Base-by-base conservation (phyloP, 2,888 invertebrate genomes). In the Dryococelus australis region DNA sequence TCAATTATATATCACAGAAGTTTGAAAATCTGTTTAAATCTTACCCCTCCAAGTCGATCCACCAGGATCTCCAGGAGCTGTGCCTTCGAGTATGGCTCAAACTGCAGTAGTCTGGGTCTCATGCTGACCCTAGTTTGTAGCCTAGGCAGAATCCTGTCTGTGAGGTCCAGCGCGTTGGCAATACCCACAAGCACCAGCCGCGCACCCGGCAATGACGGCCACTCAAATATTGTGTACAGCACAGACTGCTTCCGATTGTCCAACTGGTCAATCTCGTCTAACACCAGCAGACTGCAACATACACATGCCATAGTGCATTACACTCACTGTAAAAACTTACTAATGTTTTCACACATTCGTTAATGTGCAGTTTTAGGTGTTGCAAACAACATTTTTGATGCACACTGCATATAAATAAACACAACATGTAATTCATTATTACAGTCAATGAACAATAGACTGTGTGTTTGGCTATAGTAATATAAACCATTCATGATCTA, bases 201-300 rank as follows among this genome's bases (percentile, higher is more conserved):
- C 0, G 97, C 96, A 35, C 94, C 92, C 0, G 93, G 91, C 87
- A 95, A 92, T 0, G 97, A 94, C 0, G 99, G 97, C 98, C 98
- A 99, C 91, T 98, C 98, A 92, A 99, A 99, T 90, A 99, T 95
- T 0, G 97, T 96, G 92, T 99, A 99, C 10, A 99, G 93, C 4
- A 99, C 96, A 0, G 97, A 95, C 91, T 98, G 98, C 53, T 95
- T 94, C 90, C 95, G 96, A 89, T 96, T 96, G 90, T 97, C 96
- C 79, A 99, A 92, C 92, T 99, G 98, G 92, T 99, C 99, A 88
- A 99, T 97, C 93, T 99, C 99, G 92, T 99, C 99, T 88, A 99
- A 92, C 20, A 99, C 96, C 89, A 99, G 92, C 28, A 99, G 93
- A 87, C 96, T 96, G 92, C 28, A 89, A 89, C 28, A 87, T 89